Evolutionary conservation across 2,113 vertebrate species (phyloP), one percentile per base, ranked within the genome.

Genomic region (Oryzias woworae): DNA sequence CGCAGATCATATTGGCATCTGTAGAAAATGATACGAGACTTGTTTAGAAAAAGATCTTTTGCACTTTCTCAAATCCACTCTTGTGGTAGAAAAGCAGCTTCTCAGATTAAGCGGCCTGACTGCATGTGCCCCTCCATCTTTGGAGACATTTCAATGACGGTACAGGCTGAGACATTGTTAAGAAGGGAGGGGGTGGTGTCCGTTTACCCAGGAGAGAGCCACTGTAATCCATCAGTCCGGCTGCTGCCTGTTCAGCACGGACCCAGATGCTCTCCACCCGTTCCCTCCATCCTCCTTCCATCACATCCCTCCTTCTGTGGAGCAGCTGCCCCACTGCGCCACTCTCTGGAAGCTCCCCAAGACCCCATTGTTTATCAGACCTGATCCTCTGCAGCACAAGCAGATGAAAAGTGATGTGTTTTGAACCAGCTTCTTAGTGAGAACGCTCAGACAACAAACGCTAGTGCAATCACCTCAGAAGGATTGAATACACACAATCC

Each of bases 131-230:
- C 82, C 84, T 88, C 81, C 83, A 85, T 90, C 88, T 86, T 90
- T 83, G 83, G 77, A 90, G 87, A 87, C 85, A 54, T 89, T 90
- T 90, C 89, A 90, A 88, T 88, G 88, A 86, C 87, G 86, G 79
- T 87, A 84, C 83, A 82, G 86, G 80, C 88, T 75, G 85, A 88
- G 83, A 87, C 78, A 56, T 81, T 88, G 87, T 80, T 88, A 68
- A 77, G 63, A 82, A 80, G 71, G 84, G 83, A 84, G 84, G 87
- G 78, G 68, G 73, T 7, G 75, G 83, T 90, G 83, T 91, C 80
- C 77, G 70, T 88, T 92, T 91, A 90, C 91, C 85, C 85, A 82
- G 76, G 85, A 87, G 90, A 89, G 85, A 73, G 87, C 70, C 26
- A 31, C 56, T 85, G 87, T 85, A 88, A 91, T 91, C 83, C 89